These are phyloP conservation scores for Daphoenositta chrysoptera DNA, from an alignment of 2,113 vertebrate species.

Conservation along the genomic window DNA sequence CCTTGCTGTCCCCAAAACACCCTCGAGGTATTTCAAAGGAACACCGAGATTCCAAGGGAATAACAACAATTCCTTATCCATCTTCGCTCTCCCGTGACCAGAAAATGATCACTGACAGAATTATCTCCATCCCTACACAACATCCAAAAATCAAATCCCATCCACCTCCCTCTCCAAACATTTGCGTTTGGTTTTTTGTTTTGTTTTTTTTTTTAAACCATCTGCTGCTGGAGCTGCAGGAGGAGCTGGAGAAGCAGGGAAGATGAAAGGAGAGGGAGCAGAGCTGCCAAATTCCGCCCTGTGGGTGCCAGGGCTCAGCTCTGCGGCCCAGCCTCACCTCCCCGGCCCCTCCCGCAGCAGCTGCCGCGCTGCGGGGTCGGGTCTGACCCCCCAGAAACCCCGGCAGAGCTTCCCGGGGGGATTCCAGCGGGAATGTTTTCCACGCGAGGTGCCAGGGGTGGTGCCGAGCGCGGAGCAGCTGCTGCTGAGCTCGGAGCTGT, in stretches of 20 bases:
- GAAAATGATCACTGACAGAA: fast-evolving
- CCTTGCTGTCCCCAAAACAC: background rate
- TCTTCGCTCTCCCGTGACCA: background rate
- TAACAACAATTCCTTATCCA: background rate
- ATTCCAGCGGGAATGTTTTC: background rate
- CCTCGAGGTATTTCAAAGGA: background rate
- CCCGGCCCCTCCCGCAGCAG: background rate
- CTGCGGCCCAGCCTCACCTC: background rate
- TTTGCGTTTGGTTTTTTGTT: too few species aligned
- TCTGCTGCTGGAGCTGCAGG: background rate
- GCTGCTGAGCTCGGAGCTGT: background rate
- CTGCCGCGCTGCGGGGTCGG: background rate
- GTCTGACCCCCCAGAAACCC: fast-evolving
- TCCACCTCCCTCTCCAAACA: background rate
- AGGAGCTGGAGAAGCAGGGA: background rate
- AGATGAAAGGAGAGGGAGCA: background rate
- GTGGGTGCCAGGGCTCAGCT: background rate
- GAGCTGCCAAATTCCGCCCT: background rate
- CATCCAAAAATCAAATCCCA: background rate
- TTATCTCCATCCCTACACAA: background rate
- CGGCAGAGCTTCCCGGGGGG: background rate
- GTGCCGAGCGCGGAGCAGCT: background rate
- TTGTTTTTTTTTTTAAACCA: too few species aligned
- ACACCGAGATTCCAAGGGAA: background rate
- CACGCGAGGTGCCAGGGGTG: background rate